phyloP scores from a whole-genome alignment of 2,888 invertebrate species.

The Tridacna crocea region DNA sequence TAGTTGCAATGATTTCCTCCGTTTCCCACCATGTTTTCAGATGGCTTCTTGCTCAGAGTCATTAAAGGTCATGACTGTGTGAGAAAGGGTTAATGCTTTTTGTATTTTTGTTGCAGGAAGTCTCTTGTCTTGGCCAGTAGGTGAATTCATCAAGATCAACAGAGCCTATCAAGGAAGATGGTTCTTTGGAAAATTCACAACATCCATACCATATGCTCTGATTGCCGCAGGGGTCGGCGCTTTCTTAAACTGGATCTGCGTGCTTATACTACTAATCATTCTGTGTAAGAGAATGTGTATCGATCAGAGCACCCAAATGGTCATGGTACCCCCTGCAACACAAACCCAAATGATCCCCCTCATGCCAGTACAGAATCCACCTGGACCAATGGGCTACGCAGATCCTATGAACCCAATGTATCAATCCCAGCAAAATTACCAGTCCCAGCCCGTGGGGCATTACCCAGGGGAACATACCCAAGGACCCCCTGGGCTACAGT shows the following conservation, averaged over 20 bases:
- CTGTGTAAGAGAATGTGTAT: constrained; percentile 15
- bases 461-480: neutral
- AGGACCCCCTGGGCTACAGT: neutral
- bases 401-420: constrained; percentile 17
- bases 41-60: no score
- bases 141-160: constrained; percentile 8
- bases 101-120: neutral
- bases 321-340: neutral
- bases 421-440: constrained; percentile 3
- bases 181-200: neutral
- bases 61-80: no score
- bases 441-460: neutral
- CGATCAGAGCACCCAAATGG: neutral
- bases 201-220: constrained; percentile 7
- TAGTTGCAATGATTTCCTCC: no score
- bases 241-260: constrained; percentile 1
- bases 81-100: no score
- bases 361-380: constrained; percentile 12
- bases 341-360: constrained; percentile 23
- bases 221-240: constrained; percentile 14
- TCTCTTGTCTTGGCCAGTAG: constrained; percentile 10
- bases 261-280: constrained; percentile 1
- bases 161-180: constrained; percentile 4
- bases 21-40: no score
- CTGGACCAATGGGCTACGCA: neutral